These are phyloP conservation scores for Hemiprocne comata DNA, from an alignment of 2,113 vertebrate genomes.

Conservation along the genomic window DNA sequence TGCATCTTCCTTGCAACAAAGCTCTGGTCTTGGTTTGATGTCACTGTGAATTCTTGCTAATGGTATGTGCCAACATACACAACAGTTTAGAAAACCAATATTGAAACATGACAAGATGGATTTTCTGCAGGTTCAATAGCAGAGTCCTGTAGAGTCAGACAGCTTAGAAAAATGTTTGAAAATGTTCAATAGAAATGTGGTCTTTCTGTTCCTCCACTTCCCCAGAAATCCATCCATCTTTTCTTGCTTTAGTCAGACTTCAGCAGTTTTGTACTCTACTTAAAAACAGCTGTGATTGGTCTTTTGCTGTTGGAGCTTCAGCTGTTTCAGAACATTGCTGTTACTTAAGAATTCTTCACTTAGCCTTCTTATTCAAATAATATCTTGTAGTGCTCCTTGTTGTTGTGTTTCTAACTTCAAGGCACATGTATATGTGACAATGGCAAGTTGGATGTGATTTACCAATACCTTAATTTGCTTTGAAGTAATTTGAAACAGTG, in stretches of 20 bases:
- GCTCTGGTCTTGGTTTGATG: not conserved
- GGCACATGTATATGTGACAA: not conserved
- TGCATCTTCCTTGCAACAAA: not conserved
- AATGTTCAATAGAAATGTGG: not conserved
- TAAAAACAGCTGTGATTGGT: not conserved
- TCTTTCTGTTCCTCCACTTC: not conserved
- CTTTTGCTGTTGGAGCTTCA: not conserved
- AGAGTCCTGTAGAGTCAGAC: not conserved
- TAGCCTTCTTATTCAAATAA: not conserved
- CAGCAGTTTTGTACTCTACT: not conserved
- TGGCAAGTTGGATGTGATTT: not conserved
- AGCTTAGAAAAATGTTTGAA: not conserved
- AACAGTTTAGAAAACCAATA: not conserved
- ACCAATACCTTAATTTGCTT: not conserved
- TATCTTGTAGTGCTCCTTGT: not conserved
- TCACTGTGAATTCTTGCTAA: not conserved
- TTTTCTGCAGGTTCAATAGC: not conserved
- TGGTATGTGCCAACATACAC: not conserved
- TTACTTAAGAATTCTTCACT: not conserved
- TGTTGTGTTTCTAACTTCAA: not conserved
- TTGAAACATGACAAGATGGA: not conserved
- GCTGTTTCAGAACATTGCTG: not conserved
- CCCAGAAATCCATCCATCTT: not conserved
- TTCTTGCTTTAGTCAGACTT: not conserved
- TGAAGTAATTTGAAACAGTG: not conserved